Base-by-base conservation (phyloP, 2,113 vertebrate species). In the Cathartes aura region DNA sequence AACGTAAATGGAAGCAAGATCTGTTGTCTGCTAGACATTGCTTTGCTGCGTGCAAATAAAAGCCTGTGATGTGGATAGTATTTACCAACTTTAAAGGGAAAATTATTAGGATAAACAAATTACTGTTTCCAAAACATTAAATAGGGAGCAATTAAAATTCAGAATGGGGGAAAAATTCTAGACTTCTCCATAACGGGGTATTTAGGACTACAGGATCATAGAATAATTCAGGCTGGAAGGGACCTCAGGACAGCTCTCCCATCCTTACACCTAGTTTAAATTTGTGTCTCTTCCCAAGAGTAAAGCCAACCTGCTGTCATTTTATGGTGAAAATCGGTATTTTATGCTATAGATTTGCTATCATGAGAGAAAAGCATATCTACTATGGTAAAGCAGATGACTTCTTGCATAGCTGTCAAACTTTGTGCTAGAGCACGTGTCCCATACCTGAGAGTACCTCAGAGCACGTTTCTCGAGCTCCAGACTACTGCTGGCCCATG, bases 401-500 rank as follows among this genome's bases (percentile, higher is more conserved):
- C 19, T 75, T 85, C 14, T 62, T 53, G 34, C 15, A 12, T 24
- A 60, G 36, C 47, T 74, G 55, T 63, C 40, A 73, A 48, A 50
- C 40, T 22, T 74, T 56, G 27, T 1, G 5, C 36, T 50, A 1
- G 1, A 81, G 47, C 36, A n/a, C 1, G 2, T 2, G 6, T 21
- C 27, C 48, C 12, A 7, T 5, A 53, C 27, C 24, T 9, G 13
- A 7, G 30, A 22, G 55, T 3, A 34, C 23, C 27, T 73, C 23
- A 30, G 32, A n/a, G 36, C 9, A 2, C 2, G 15, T 45, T 47
- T 86, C 62, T 64, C 1, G 0, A 64, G 56, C 50, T 64, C 29
- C 38, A 58, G 43, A 8, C 18, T 27, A 5, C 6, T 32, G n/a
- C 45, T 67, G 73, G 40, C n/a, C 22, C 0, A 0, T 67, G 53